Conservation (phyloP, 2,888 invertebrate species). For the Lepidocyrtinus sp. region DNA sequence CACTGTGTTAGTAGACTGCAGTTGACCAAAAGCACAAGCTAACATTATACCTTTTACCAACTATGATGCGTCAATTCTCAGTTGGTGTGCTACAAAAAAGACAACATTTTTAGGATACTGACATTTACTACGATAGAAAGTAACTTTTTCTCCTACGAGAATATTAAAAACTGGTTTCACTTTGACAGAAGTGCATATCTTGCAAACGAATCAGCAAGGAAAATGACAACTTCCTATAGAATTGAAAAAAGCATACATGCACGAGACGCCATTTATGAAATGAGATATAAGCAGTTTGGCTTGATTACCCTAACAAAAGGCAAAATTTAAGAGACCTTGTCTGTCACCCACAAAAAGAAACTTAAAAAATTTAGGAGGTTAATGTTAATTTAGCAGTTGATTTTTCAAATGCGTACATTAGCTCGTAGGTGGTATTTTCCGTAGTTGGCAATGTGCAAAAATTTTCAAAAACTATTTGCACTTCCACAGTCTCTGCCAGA, state of each 20-base stretch:
- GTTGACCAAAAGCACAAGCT: background rate
- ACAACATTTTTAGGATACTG: background rate
- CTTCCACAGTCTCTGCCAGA: background rate
- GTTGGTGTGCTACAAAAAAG: constrained; percentile 17
- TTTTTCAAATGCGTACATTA: background rate
- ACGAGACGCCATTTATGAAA: constrained; percentile 7
- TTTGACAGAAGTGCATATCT: constrained; percentile 54
- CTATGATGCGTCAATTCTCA: constrained; percentile 4
- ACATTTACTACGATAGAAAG: background rate
- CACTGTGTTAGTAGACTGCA: constrained; percentile 53
- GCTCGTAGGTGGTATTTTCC: background rate
- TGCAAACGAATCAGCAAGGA: constrained; percentile 24
- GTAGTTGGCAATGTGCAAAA: background rate
- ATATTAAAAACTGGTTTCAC: constrained; percentile 42
- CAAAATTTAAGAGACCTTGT: constrained; percentile 33
- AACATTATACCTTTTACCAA: background rate
- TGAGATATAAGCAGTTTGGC: constrained; percentile 7
- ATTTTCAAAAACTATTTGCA: constrained; percentile 7
- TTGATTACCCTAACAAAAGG: constrained; percentile 39
- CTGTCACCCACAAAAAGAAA: constrained; percentile 23
- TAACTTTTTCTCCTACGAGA: background rate
- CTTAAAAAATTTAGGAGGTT: background rate
- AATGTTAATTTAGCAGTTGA: background rate
- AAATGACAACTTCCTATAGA: background rate
- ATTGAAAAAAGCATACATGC: constrained; percentile 17